Conservation (phyloP, 2,888 invertebrate species). For the Panzeria rudis region DNA sequence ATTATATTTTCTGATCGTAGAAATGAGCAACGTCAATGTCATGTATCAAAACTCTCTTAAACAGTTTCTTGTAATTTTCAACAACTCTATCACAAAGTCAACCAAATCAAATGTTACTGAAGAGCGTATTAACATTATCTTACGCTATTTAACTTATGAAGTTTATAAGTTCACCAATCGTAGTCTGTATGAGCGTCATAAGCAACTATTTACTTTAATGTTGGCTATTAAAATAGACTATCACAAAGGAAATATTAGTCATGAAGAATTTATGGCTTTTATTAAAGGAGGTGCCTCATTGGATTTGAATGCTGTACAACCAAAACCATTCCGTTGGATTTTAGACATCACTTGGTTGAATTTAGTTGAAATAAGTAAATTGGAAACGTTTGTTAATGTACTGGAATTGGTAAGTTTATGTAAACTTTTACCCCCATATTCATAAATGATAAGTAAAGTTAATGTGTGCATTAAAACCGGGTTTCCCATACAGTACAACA, state of each 20-base stretch:
- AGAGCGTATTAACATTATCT: slow-evolving; percentile 94
- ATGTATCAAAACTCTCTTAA: slow-evolving; percentile 99
- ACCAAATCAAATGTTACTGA: slow-evolving; percentile 92
- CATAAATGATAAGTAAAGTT: no score
- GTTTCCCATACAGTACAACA: no score
- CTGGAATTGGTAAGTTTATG: slow-evolving; percentile 87
- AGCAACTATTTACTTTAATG: slow-evolving; percentile 96
- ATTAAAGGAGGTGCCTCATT: slow-evolving; percentile 98
- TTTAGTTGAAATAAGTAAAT: slow-evolving; percentile 95
- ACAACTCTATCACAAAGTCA: slow-evolving; percentile 96
- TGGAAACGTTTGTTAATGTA: slow-evolving; percentile 91
- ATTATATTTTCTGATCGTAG: slow-evolving; percentile 97
- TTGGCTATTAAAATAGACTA: slow-evolving; percentile 97
- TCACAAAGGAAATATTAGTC: slow-evolving; percentile 91
- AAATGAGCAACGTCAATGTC: slow-evolving; percentile 97
- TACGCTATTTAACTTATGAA: slow-evolving; percentile 94
- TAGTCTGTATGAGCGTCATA: slow-evolving; percentile 96
- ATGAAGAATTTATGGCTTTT: slow-evolving; percentile 96
- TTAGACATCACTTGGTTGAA: slow-evolving; percentile 98
- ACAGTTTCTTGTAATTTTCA: slow-evolving; percentile 96
- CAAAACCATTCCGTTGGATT: slow-evolving; percentile 97
- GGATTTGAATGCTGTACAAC: slow-evolving; percentile 95
- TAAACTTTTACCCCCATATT: no score
- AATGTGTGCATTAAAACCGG: no score
- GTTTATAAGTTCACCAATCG: slow-evolving; percentile 96